Percentiles rank a stretch among this genome's conserved stretches.
Conservation (phyloP, 2,888 invertebrate genomes). For the Aproaerema taeniolella region DNA sequence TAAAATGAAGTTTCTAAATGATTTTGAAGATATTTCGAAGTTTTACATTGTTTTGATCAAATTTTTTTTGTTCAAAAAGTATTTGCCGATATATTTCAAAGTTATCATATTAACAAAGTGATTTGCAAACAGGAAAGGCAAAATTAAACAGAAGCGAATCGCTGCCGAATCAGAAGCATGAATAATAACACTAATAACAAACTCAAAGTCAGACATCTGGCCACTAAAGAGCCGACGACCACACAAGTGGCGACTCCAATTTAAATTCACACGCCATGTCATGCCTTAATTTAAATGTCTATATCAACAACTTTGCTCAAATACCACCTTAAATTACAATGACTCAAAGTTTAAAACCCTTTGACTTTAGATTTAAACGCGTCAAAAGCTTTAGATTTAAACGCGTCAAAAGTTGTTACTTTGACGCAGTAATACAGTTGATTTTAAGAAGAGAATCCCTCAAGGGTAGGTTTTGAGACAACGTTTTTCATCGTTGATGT, state of each 20-base stretch:
- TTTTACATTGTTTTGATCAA: too few species aligned
- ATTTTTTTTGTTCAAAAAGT: too few species aligned
- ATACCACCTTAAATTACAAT: constrained; percentile 2
- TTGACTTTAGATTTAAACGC: not conserved
- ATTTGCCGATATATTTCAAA: too few species aligned
- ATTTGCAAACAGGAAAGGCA: constrained; percentile 2
- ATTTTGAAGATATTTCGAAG: too few species aligned
- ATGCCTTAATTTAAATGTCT: constrained; percentile 36
- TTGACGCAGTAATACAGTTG: too few species aligned
- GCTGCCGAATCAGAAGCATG: not conserved
- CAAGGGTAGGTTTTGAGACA: constrained; percentile 5
- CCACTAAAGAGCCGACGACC: constrained; percentile 10
- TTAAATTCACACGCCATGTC: constrained; percentile 39
- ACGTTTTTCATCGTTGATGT: constrained; percentile 23
- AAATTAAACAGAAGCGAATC: too few species aligned
- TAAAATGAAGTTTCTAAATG: too few species aligned
- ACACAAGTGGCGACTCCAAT: constrained; percentile 22
- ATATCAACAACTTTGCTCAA: constrained; percentile 9
- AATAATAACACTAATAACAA: constrained; percentile 5
- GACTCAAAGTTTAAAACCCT: too few species aligned
- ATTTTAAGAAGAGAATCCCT: not conserved
- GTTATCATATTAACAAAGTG: too few species aligned
- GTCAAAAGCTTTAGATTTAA: not conserved
- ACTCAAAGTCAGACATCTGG: constrained; percentile 8
- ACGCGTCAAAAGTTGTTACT: too few species aligned